These are phyloP conservation scores for Montipora capitata DNA, from an alignment of 92 coral and sea anemone species.

Conservation along the genomic window DNA sequence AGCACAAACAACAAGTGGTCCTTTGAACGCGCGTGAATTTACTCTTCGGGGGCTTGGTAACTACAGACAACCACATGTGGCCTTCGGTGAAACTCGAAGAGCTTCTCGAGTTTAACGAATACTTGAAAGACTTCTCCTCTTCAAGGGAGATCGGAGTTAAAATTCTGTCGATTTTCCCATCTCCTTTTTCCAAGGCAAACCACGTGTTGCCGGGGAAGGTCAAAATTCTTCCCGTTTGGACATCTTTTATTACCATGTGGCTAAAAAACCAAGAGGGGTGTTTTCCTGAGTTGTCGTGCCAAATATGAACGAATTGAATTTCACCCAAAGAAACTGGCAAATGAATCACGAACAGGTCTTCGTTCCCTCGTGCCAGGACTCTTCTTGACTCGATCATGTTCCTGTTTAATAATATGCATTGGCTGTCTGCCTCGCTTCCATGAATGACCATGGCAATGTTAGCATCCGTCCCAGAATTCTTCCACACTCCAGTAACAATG, in stretches of 20 bases:
- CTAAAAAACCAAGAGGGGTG: conserved; percentile 77
- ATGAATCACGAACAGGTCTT: too few species aligned
- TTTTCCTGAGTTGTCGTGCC: conserved; percentile 79
- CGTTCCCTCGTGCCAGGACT: too few species aligned
- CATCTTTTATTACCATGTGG: conserved; percentile 49
- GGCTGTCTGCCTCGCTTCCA: too few species aligned
- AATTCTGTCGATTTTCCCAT: conserved; percentile 79
- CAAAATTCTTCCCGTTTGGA: conserved; percentile 7
- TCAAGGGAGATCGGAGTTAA: conserved; percentile 63
- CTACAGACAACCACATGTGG: too few species aligned
- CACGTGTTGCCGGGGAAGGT: conserved; percentile 76
- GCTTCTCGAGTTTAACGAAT: conserved; percentile 66
- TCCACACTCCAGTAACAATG: conserved; percentile 86
- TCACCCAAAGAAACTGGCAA: too few species aligned
- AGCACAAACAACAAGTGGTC: conserved; percentile 83
- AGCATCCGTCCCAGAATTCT: conserved; percentile 86
- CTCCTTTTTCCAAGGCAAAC: conserved; percentile 83
- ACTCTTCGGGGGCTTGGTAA: too few species aligned
- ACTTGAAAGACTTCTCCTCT: conserved; percentile 70
- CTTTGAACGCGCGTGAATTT: too few species aligned
- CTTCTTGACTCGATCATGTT: too few species aligned
- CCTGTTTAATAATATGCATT: too few species aligned
- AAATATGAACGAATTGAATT: conserved; percentile 75
- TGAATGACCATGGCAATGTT: too few species aligned
- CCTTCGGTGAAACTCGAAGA: too few species aligned